phyloP scores from a whole-genome alignment of 2,888 invertebrate genomes.

The Trichopria drosophilae region DNA sequence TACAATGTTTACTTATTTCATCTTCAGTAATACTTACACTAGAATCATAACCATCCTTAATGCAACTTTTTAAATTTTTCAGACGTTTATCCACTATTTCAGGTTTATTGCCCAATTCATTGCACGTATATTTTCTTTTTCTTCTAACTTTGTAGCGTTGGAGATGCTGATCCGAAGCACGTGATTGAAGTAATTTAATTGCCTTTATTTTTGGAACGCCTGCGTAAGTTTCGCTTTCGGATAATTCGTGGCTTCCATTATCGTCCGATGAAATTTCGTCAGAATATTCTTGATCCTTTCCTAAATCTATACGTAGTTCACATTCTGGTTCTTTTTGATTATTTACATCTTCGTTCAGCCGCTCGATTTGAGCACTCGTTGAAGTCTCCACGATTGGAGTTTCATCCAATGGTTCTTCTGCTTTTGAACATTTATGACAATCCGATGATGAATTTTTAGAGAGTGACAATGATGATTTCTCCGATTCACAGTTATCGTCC shows the following conservation, averaged over 20 bases:
- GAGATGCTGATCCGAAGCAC: too few relatives aligned
- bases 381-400: too few relatives aligned
- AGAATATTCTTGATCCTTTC: neutral
- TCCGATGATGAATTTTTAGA: constrained; percentile 1
- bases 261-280: neutral
- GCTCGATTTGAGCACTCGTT: too few relatives aligned
- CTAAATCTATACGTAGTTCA: neutral
- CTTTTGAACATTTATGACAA: constrained; percentile 19
- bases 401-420: constrained; percentile 9
- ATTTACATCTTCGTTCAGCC: neutral
- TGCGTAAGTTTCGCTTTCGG: constrained; percentile 39
- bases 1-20: constrained; percentile 19
- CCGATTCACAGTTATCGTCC: constrained; percentile 11
- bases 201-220: constrained; percentile 42
- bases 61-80: too few relatives aligned
- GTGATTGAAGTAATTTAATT: too few relatives aligned
- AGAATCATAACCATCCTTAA: constrained; percentile 38
- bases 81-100: too few relatives aligned
- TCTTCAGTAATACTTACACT: constrained; percentile 42
- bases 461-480: neutral
- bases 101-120: too few relatives aligned
- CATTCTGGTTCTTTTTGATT: neutral
- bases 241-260: constrained; percentile 17
- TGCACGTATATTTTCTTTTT: too few relatives aligned
- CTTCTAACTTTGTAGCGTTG: constrained; percentile 7